Evolutionary conservation across 2,797 vertebrate genomes (phyloP).

Genomic region (Coregonus sp.): DNA sequence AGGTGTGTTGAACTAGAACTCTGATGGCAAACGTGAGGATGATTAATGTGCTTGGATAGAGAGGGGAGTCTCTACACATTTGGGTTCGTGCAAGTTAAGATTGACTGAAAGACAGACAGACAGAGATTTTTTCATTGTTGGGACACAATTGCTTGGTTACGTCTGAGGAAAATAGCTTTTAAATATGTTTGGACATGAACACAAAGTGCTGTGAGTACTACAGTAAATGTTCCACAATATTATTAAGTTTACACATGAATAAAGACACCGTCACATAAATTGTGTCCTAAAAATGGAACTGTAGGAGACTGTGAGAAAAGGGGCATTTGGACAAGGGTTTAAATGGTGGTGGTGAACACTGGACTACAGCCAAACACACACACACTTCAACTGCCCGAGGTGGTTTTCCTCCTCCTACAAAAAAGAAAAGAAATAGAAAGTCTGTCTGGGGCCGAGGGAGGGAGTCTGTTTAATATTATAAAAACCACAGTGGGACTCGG

Average conservation of each 20-base stretch:
- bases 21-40: too few species aligned
- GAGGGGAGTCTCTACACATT: too few species aligned
- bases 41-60: too few species aligned
- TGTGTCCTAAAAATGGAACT: background rate
- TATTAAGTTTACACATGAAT: background rate
- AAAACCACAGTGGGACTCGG: constrained; percentile 54
- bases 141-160: too few species aligned
- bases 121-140: too few species aligned
- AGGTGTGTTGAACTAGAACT: background rate
- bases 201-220: background rate
- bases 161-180: too few species aligned
- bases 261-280: constrained; percentile 15
- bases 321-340: constrained; percentile 1
- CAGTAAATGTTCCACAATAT: too few species aligned
- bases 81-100: too few species aligned
- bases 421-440: constrained; percentile 11
- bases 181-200: too few species aligned
- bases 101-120: too few species aligned
- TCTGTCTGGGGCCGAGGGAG: constrained; percentile 34
- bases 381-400: constrained; percentile 27
- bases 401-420: constrained; percentile 52
- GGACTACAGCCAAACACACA: constrained; percentile 28
- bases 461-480: constrained; percentile 65
- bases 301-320: constrained; percentile 21
- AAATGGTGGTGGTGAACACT: too few species aligned